A percentile compares a stretch with the other conserved stretches of the same genome.
Evolutionary conservation across 2,797 vertebrate genomes (phyloP).

Genomic region (Myotis planiceps): DNA sequence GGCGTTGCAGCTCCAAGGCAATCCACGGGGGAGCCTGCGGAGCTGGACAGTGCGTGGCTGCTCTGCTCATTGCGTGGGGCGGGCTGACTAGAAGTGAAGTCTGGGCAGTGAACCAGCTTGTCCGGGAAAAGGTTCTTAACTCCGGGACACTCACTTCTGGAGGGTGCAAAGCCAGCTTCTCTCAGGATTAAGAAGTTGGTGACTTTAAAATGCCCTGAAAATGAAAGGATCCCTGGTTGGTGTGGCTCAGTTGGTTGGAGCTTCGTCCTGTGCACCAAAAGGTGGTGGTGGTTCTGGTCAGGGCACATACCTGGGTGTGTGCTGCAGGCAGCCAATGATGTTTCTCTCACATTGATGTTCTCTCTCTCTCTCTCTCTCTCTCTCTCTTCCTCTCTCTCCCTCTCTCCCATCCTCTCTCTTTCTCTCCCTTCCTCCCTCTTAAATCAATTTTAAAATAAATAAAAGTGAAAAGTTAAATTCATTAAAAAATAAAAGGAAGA

Average conservation of each 20-base stretch:
- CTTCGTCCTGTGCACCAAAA: neutral
- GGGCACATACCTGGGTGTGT: neutral
- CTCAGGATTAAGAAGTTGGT: neutral
- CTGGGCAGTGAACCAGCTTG: neutral
- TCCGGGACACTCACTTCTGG: neutral
- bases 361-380: too few species aligned
- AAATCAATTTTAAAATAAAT: neutral
- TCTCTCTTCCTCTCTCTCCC: too few species aligned
- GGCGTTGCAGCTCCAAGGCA: neutral
- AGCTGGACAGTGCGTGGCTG: neutral
- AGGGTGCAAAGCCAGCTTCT: neutral
- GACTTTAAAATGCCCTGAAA: conserved; percentile 45
- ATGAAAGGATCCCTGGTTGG: neutral
- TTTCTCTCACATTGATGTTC: too few species aligned
- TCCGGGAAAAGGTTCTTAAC: neutral
- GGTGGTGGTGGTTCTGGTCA: neutral
- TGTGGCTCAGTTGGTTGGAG: neutral
- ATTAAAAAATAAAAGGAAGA: conserved; percentile 35
- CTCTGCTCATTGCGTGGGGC: rapidly evolving
- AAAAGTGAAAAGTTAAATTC: neutral
- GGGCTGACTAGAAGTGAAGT: neutral
- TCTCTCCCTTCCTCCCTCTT: neutral
- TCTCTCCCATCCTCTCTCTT: too few species aligned
- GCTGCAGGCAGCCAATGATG: neutral
- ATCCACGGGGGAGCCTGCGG: neutral